Conservation (phyloP, 1,140 invertebrate genomes). For the Lycorma delicatula region DNA sequence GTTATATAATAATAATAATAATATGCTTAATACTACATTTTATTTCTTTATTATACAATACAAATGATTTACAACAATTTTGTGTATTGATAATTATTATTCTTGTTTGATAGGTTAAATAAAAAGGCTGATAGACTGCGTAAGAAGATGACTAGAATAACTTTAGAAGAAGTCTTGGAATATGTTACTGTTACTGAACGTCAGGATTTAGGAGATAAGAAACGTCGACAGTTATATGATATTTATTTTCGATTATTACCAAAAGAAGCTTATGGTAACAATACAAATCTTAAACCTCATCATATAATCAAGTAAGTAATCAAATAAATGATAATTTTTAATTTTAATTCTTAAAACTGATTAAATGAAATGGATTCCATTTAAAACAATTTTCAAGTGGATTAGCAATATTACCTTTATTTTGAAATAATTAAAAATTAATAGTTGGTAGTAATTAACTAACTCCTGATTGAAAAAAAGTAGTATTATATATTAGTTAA, state of each 20-base stretch:
- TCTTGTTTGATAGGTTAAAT: constrained; percentile 34
- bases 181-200: constrained; percentile 57
- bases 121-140: constrained; percentile 57
- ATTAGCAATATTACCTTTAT: constrained; percentile 21
- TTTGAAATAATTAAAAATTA: no score
- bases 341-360: no score
- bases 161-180: constrained; percentile 67
- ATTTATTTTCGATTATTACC: constrained; percentile 66
- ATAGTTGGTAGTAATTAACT: no score
- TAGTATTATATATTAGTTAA: no score
- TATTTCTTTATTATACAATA: no score
- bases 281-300: constrained; percentile 58
- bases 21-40: no score
- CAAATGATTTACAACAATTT: no score
- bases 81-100: neutral
- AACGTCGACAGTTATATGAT: constrained; percentile 38
- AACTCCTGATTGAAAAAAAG: no score
- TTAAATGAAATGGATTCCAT: no score
- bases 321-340: no score
- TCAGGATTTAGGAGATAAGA: constrained; percentile 44
- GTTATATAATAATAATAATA: no score
- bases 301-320: constrained; percentile 56
- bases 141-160: constrained; percentile 64
- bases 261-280: constrained; percentile 55
- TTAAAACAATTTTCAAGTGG: constrained; percentile 47